Evolutionary conservation across 2,888 invertebrate species (phyloP).

Genomic region (Aleiodes testaceus): DNA sequence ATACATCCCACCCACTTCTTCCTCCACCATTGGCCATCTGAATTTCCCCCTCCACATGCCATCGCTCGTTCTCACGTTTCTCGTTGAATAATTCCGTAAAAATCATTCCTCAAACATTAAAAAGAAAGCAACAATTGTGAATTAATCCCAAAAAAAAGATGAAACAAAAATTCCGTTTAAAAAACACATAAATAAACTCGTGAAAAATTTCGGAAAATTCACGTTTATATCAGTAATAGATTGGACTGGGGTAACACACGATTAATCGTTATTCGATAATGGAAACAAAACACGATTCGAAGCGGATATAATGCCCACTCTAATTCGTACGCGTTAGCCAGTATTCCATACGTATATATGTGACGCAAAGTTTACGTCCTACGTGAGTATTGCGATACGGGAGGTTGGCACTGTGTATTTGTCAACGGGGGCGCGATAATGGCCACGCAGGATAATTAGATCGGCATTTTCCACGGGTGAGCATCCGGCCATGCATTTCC

Average conservation of each 20-base stretch:
- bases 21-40: slow-evolving; percentile 42
- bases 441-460: slow-evolving; percentile 60
- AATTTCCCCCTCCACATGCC: slow-evolving; percentile 42
- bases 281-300: slow-evolving; percentile 59
- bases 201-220: neutral
- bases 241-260: slow-evolving; percentile 50
- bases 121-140: neutral
- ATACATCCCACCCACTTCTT: slow-evolving; percentile 37
- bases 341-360: slow-evolving; percentile 13
- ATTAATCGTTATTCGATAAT: slow-evolving; percentile 64
- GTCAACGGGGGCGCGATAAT: slow-evolving; percentile 59
- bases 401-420: slow-evolving; percentile 49
- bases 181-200: neutral
- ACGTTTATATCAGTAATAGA: slow-evolving; percentile 14
- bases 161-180: too few relatives aligned
- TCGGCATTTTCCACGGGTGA: slow-evolving; percentile 46
- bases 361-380: slow-evolving; percentile 55
- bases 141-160: too few relatives aligned
- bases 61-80: slow-evolving; percentile 17
- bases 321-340: slow-evolving; percentile 48
- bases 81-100: neutral
- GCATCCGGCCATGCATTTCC: slow-evolving; percentile 32
- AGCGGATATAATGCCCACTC: slow-evolving; percentile 56
- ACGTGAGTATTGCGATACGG: slow-evolving; percentile 17
- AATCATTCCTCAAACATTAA: neutral